phyloP scores from a whole-genome alignment of 1,140 invertebrate genomes.

The Listronotus bonariensis region DNA sequence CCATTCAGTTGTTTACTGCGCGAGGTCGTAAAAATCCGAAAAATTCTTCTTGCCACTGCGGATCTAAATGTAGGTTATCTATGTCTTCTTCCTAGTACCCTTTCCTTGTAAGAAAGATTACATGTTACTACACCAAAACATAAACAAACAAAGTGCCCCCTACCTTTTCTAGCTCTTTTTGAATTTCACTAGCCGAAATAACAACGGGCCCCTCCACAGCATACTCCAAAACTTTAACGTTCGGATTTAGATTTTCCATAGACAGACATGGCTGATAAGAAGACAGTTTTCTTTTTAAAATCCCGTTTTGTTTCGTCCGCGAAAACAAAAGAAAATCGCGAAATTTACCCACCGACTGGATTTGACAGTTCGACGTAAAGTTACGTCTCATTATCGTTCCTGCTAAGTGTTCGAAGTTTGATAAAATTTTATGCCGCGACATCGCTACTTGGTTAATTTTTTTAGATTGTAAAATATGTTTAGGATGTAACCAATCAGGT shows the following conservation, averaged over 20 bases:
- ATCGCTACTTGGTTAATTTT: not conserved
- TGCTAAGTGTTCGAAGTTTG: not conserved
- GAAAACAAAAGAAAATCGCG: conserved; percentile 9
- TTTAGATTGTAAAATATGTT: not conserved
- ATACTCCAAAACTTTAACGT: conserved; percentile 94
- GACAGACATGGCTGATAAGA: conserved; percentile 57
- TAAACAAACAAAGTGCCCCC: not conserved
- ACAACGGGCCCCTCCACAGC: conserved; percentile 89
- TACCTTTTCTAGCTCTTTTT: conserved; percentile 81
- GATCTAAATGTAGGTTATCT: no score
- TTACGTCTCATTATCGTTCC: conserved; percentile 14
- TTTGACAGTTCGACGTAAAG: conserved; percentile 22
- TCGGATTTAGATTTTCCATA: conserved; percentile 88
- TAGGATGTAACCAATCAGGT: not conserved
- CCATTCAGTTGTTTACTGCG: no score
- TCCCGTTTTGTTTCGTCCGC: not conserved
- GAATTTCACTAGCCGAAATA: conserved; percentile 81
- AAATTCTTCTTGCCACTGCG: no score
- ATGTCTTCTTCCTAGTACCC: no score
- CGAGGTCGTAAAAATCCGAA: no score
- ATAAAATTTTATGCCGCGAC: not conserved
- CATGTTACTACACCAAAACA: no score
- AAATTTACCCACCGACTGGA: conserved; percentile 15
- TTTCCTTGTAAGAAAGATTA: no score
- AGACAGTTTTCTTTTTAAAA: no score